Percentiles rank a stretch among this genome's conserved stretches.
These are phyloP conservation scores for Crossoptilon crossoptilon DNA, from an alignment of 2,797 vertebrate species.

Conservation along the genomic window DNA sequence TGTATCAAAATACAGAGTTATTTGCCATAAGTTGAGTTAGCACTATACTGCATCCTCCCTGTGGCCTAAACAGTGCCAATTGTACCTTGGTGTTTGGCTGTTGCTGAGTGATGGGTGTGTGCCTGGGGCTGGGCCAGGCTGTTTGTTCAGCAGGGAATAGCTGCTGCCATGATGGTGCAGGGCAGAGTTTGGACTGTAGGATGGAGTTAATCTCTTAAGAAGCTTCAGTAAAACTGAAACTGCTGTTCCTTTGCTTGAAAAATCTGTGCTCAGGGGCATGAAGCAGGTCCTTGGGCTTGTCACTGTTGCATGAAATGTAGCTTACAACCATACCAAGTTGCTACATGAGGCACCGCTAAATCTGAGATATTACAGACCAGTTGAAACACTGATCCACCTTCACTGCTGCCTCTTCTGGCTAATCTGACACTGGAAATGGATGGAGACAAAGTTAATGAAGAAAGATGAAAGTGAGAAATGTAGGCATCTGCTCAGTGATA, in stretches of 20 bases:
- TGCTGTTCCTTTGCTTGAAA: constrained; percentile 16
- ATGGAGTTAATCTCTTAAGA: constrained; percentile 1
- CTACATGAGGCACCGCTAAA: background rate
- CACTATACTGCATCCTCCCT: too few species aligned
- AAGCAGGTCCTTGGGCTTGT: constrained; percentile 34
- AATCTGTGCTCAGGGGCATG: background rate
- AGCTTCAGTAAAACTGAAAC: background rate
- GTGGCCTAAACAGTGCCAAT: too few species aligned
- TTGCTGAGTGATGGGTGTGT: too few species aligned
- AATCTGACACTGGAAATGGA: background rate
- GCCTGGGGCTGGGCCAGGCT: too few species aligned
- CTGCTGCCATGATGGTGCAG: too few species aligned
- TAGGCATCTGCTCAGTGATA: background rate
- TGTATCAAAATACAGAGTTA: too few species aligned
- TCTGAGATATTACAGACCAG: background rate
- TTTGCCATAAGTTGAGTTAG: too few species aligned
- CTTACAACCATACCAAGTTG: background rate
- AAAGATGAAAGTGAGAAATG: background rate
- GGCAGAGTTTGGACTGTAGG: too few species aligned
- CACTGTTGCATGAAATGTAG: background rate
- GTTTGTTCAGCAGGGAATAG: too few species aligned
- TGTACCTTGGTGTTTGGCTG: too few species aligned
- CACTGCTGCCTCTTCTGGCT: background rate
- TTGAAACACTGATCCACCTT: background rate
- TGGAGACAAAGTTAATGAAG: background rate